Evolutionary conservation across 2,113 vertebrate genomes (phyloP).

Genomic region (Uria aalge): DNA sequence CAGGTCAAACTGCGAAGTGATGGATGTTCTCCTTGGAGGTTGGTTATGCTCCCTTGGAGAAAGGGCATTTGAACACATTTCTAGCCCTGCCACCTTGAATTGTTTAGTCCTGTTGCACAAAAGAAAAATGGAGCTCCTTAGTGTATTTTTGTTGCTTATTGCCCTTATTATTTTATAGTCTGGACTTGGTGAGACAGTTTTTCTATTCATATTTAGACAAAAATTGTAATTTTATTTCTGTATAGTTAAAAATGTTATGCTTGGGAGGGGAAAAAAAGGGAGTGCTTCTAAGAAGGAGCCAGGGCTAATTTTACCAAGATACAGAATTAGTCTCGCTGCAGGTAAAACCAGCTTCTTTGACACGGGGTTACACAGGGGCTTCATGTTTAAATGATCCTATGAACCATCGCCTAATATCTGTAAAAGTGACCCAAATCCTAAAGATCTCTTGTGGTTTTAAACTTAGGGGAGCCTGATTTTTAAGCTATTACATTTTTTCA

Average conservation of each 20-base stretch:
- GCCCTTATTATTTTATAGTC: not conserved
- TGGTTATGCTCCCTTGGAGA: not conserved
- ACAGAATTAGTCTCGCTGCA: not conserved
- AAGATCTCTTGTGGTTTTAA: not conserved
- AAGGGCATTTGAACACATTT: not conserved
- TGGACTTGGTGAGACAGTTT: not conserved
- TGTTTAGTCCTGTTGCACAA: not conserved
- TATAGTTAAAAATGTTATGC: not conserved
- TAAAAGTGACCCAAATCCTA: not conserved
- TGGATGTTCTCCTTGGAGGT: not conserved
- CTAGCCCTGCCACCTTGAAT: not conserved
- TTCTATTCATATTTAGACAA: not conserved
- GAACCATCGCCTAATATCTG: not conserved
- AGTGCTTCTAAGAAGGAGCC: not conserved
- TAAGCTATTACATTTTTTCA: not conserved
- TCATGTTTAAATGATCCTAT: not conserved
- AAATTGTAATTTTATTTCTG: not conserved
- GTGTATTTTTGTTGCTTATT: not conserved
- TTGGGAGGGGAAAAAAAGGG: not conserved
- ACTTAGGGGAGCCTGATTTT: not conserved
- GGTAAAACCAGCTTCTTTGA: not conserved
- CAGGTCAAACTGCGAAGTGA: not conserved
- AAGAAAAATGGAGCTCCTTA: not conserved
- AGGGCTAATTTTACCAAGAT: not conserved
- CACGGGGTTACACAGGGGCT: not conserved